Percentiles rank a stretch among this genome's conserved stretches.
Evolutionary conservation across 2,888 invertebrate species (phyloP).

Genomic region (Orthosia gothica): DNA sequence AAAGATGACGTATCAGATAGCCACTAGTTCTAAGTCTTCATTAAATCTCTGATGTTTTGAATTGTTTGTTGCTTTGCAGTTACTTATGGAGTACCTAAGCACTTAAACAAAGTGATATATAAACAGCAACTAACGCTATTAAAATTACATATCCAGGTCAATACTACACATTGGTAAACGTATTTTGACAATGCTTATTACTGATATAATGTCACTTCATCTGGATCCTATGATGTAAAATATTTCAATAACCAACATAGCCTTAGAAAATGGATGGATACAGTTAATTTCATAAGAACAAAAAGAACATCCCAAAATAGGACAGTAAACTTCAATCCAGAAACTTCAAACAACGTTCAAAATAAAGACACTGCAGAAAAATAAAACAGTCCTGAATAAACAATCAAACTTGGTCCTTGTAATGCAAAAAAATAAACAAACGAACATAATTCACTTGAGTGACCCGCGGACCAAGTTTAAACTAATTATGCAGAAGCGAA

Average conservation of each 20-base stretch:
- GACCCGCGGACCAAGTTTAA: conserved; percentile 75
- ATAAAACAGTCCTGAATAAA: conserved; percentile 59
- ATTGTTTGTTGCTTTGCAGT: not conserved
- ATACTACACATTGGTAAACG: too few relatives aligned
- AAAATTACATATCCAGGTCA: too few relatives aligned
- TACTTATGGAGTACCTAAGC: not conserved
- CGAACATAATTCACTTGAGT: conserved; percentile 82
- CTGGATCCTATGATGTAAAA: too few relatives aligned
- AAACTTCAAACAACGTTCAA: conserved; percentile 50
- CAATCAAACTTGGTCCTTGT: conserved; percentile 67
- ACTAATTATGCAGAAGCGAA: conserved; percentile 82
- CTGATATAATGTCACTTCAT: too few relatives aligned
- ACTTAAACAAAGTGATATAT: not conserved
- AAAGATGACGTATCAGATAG: conserved; percentile 8
- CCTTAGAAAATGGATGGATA: not conserved
- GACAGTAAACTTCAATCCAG: conserved; percentile 14
- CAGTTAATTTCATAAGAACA: conserved; percentile 1
- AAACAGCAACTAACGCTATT: not conserved
- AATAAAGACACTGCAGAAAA: conserved; percentile 63
- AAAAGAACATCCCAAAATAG: not conserved
- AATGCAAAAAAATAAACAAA: conserved; percentile 77
- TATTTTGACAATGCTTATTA: too few relatives aligned
- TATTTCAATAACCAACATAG: too few relatives aligned
- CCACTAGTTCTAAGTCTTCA: not conserved
- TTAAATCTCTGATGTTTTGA: not conserved